A percentile compares a stretch with the other conserved stretches of the same genome.
Conservation (phyloP, 2,888 invertebrate genomes). For the Empis stercorea region DNA sequence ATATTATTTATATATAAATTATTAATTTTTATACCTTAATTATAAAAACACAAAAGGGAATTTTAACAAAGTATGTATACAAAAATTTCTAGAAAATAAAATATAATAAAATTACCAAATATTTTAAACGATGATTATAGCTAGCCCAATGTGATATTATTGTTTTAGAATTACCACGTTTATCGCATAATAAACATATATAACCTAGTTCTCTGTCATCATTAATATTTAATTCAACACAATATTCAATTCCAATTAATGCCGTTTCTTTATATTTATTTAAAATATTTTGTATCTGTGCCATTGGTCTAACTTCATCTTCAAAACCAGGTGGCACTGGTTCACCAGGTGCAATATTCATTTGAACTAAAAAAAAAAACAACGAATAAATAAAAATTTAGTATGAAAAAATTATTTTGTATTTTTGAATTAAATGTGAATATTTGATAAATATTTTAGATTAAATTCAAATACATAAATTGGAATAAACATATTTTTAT, state of each 20-base stretch:
- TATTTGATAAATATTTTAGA: too few relatives aligned
- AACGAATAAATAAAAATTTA: not conserved
- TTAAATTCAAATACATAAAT: too few relatives aligned
- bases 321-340: conserved; percentile 60
- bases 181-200: conserved; percentile 64
- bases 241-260: conserved; percentile 63
- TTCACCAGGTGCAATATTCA: conserved; percentile 44
- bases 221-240: conserved; percentile 57
- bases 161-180: conserved; percentile 64
- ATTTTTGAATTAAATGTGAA: too few relatives aligned
- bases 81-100: too few relatives aligned
- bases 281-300: conserved; percentile 40
- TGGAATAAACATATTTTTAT: too few relatives aligned
- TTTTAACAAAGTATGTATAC: too few relatives aligned
- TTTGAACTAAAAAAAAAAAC: conserved; percentile 13
- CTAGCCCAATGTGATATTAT: conserved; percentile 68
- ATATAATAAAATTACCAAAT: conserved; percentile 38
- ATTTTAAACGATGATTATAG: conserved; percentile 61
- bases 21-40: too few relatives aligned
- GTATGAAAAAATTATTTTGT: too few relatives aligned
- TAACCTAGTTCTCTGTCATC: conserved; percentile 59
- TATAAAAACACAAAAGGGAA: too few relatives aligned
- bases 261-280: conserved; percentile 37
- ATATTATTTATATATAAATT: too few relatives aligned
- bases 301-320: conserved; percentile 40